Evolutionary conservation across 2,888 invertebrate genomes (phyloP).

Genomic region (Epistrophe eligans): DNA sequence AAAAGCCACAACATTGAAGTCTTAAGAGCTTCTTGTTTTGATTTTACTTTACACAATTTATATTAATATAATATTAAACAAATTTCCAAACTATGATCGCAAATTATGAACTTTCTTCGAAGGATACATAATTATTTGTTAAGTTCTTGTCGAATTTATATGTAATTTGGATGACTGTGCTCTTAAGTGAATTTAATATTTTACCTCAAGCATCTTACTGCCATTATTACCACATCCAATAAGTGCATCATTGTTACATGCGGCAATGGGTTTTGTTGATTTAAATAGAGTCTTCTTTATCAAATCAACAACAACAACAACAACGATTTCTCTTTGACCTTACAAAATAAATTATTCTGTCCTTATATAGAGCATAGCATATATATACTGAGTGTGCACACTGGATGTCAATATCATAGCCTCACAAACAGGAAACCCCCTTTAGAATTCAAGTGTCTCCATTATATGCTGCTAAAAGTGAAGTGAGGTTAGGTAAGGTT

Average conservation of each 20-base stretch:
- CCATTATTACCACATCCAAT: neutral
- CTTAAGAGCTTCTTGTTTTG: neutral
- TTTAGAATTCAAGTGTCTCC: conserved; percentile 11
- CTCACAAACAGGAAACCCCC: neutral
- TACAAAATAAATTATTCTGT: conserved; percentile 12
- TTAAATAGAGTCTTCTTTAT: conserved; percentile 8
- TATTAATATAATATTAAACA: neutral
- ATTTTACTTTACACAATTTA: neutral
- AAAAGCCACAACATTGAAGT: neutral
- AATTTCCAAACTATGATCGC: conserved; percentile 2
- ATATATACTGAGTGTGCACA: neutral
- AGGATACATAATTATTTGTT: neutral
- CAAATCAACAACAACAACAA: neutral
- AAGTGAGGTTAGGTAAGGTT: neutral
- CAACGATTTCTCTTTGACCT: conserved; percentile 6
- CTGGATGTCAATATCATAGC: neutral
- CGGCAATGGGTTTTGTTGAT: conserved; percentile 21
- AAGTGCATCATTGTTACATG: conserved; percentile 5
- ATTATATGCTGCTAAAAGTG: neutral
- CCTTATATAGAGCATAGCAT: neutral
- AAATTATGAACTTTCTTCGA: neutral
- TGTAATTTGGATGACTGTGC: neutral
- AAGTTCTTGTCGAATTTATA: conserved; percentile 7
- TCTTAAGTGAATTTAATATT: conserved; percentile 30
- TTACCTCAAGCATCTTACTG: conserved; percentile 11